Base-by-base conservation (phyloP, 2,797 vertebrate genomes). In the Ataeniobius toweri region DNA sequence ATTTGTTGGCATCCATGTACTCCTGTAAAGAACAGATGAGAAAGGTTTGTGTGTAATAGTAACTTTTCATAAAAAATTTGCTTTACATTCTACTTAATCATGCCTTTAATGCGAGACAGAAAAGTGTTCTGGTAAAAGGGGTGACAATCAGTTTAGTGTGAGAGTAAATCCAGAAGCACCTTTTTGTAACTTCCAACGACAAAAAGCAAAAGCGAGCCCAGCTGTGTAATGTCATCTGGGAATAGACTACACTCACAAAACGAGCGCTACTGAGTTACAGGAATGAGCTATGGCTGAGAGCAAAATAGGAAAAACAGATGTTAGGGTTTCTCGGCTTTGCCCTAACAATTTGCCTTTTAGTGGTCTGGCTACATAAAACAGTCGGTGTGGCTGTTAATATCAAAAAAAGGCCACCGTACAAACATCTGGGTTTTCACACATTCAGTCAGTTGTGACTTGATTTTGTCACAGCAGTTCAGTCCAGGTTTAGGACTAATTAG, bases 1-100 rank as follows among this genome's bases (percentile, higher is more conserved):
- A 97, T 90, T 95, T 97, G 92, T 97, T 97, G 80, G 96, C 96
- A 56, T 97, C 97, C 96, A 97, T 96, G 87, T 97, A 96, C 81
- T 97, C 97, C 97, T 98, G 90, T 28, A 73, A 51, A 89, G 81
- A 73, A 82, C 63, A 89, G 74, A 83, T 0, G 24, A 79, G 70
- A 81, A 73, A 77, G 69, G 76, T 72, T 79, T 80, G 74, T 71
- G 70, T 80, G 78, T 44, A 82, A 84, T 26, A 48, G 67, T 70
- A 48, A 70, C 67, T 46, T 70, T 70, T 70, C 44, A 46, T 70
- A 28, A 28, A 28, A 59, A 59, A 55, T 7, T 6, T 22, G 18
- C 6, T 24, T 55, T 55, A 24, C 0, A 5, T 41, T 36, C 20
- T 67, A 22, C 36, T 67, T 41, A 2, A 18, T 63, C 26, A 58